These are phyloP conservation scores for Monochamus saltuarius DNA, from an alignment of 1,140 invertebrate genomes.

Conservation along the genomic window DNA sequence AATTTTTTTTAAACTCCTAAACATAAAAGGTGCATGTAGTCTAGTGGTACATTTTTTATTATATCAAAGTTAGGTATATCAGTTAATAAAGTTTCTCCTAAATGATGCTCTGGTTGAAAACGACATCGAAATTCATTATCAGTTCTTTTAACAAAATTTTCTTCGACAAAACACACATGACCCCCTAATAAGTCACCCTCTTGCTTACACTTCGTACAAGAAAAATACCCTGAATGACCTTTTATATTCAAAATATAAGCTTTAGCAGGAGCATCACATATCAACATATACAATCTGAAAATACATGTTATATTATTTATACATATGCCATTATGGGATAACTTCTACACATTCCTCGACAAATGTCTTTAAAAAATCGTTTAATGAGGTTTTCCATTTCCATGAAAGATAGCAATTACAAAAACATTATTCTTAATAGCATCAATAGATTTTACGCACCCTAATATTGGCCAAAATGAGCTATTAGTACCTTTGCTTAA, in stretches of 20 bases:
- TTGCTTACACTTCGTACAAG: neutral
- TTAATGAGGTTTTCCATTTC: neutral
- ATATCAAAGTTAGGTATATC: neutral
- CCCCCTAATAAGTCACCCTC: neutral
- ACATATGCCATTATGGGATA: neutral
- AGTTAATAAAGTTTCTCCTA: neutral
- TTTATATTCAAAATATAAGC: neutral
- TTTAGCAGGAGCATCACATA: constrained; percentile 6
- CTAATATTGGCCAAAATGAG: neutral
- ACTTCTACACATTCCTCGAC: neutral
- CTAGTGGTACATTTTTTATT: neutral
- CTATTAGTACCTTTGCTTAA: too few relatives aligned
- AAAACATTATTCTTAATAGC: neutral
- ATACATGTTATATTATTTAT: neutral
- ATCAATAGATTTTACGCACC: neutral
- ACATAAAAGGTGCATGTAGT: constrained; percentile 1
- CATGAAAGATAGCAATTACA: neutral
- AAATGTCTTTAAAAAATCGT: neutral
- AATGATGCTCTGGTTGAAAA: neutral
- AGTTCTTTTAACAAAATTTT: neutral
- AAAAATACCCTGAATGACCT: neutral
- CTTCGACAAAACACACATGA: neutral
- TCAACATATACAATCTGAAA: neutral
- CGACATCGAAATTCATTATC: neutral
- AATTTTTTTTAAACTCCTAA: neutral